Evolutionary conservation across 2,888 invertebrate species (phyloP).

Genomic region (Meghimatium bilineatum): DNA sequence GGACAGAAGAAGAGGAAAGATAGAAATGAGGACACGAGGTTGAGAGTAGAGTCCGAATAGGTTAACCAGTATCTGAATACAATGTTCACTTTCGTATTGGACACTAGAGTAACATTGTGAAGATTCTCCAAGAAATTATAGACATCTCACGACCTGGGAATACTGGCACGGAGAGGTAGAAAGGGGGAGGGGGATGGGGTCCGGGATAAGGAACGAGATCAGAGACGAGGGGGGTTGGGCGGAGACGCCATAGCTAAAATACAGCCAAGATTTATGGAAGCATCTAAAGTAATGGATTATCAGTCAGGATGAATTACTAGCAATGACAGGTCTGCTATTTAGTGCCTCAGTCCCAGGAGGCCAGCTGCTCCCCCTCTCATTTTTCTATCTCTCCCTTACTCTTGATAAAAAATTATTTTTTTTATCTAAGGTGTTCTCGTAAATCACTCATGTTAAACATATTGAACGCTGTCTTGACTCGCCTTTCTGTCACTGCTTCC

Average conservation of each 20-base stretch:
- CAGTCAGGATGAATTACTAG: constrained; percentile 57
- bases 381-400: constrained; percentile 34
- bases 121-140: neutral
- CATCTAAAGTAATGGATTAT: constrained; percentile 59
- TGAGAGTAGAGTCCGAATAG: neutral
- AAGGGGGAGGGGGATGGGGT: neutral
- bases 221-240: constrained; percentile 22
- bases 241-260: constrained; percentile 49
- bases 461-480: constrained; percentile 30
- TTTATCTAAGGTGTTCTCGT: constrained; percentile 55
- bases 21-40: neutral
- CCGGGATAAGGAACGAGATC: neutral
- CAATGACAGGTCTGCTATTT: constrained; percentile 57
- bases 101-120: neutral
- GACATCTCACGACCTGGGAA: neutral
- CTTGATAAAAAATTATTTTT: constrained; percentile 53
- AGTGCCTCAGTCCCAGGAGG: constrained; percentile 52
- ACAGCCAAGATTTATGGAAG: constrained; percentile 54
- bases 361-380: constrained; percentile 50
- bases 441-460: constrained; percentile 51
- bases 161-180: neutral
- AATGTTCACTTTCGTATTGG: neutral
- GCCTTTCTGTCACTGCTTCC: constrained; percentile 3
- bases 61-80: constrained; percentile 14
- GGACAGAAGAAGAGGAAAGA: neutral